Base-by-base conservation (phyloP, 2,888 invertebrate genomes). In the Leptopilina syphax region DNA sequence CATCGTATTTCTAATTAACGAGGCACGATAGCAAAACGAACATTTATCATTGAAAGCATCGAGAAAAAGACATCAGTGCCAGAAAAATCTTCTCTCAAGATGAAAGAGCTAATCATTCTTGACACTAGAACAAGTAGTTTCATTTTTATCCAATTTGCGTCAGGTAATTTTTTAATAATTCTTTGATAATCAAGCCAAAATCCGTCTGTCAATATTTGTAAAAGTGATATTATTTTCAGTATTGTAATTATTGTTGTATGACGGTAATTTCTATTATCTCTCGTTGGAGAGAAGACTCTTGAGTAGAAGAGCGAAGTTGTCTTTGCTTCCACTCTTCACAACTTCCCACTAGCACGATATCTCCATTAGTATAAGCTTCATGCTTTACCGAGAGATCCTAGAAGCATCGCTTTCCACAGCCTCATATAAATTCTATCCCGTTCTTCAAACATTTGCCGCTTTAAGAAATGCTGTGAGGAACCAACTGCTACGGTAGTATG, bases 351-450 rank as follows among this genome's bases (percentile, higher is more conserved):
- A 57, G 73, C 73, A 57, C 73, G 73, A 54, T 73, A 73, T 73
- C 57, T 73, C 54, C 73, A 73, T 73, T 73, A 73, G 73, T 73
- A 73, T 73, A 57, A 73, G 73, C 57, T 73, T 50, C 73, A 34
- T 73, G 73, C 73, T 73, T n/a, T 57, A 34, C 34, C 27, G 18
- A 70, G 73, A 34, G 73, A 73, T 50, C 73, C 73, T 73, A 41
- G 57, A 50, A 27, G 73, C 57, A 73, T 73, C 34, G 73, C 73
- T 79, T 77, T 65, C 9, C 77, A 73, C 83, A 81, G 83, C 82
- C 86, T 87, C 87, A 85, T 87, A 86, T 86, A 87, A 88, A 88
- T 88, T 88, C 87, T 85, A 80, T 83, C 82, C 80, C 78, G 85
- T 83, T 83, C 77, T 34, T 85, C 83, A 68, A 80, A 80, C 84